Evolutionary conservation across 2,888 invertebrate genomes (phyloP).

Genomic region (Ichneumoninae sp.): DNA sequence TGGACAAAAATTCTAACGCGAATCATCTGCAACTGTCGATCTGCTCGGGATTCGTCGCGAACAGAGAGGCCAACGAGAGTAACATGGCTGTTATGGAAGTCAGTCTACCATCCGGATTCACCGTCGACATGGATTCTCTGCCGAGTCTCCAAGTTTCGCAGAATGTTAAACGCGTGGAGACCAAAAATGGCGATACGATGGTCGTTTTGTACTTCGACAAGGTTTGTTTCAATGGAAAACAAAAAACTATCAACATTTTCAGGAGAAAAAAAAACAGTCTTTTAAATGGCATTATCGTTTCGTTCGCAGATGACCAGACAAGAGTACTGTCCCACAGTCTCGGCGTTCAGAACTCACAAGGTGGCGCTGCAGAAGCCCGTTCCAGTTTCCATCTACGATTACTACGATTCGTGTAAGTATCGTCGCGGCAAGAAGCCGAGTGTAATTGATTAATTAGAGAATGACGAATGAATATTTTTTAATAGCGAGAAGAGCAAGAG

Average conservation of each 20-base stretch:
- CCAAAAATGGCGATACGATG: conserved; percentile 88
- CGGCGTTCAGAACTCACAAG: conserved; percentile 92
- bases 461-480: neutral
- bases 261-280: neutral
- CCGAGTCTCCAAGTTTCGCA: conserved; percentile 87
- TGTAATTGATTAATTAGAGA: neutral
- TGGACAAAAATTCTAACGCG: conserved; percentile 92
- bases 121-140: conserved; percentile 91
- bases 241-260: neutral
- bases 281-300: conserved; percentile 14
- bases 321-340: conserved; percentile 93
- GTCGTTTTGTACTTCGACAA: conserved; percentile 91
- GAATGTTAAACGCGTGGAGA: conserved; percentile 89
- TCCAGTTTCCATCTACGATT: conserved; percentile 93
- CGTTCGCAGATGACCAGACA: conserved; percentile 84
- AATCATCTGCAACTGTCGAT: conserved; percentile 92
- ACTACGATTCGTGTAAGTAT: conserved; percentile 95
- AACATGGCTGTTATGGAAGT: conserved; percentile 97
- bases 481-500: conserved; percentile 92
- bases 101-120: conserved; percentile 95
- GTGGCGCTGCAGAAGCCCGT: conserved; percentile 95
- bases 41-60: conserved; percentile 91
- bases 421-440: neutral
- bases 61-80: conserved; percentile 89
- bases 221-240: conserved; percentile 80